Evolutionary conservation across 2,797 vertebrate species (phyloP), one percentile per base, ranked within the genome.

Genomic region (Sebastiscus tertius): DNA sequence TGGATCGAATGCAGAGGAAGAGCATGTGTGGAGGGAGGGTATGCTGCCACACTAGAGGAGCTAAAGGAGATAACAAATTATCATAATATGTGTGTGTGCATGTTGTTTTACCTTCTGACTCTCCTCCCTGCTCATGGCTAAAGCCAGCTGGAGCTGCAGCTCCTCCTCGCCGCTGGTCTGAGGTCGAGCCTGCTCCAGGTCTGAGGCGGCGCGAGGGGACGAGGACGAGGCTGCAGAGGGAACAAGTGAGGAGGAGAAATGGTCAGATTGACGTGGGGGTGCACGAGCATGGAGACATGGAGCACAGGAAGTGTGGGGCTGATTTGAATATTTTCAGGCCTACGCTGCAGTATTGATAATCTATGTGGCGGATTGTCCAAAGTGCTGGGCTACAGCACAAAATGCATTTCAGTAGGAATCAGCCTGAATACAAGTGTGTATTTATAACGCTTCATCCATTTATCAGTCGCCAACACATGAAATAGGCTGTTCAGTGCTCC

Each of bases 91-190:
- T 16, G 18, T 52, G 24, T 55, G 52, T 22, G 55, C 61, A 34
- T 75, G 66, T 46, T 46, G 39, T 78, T 75, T 84, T 93, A 98
- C 97, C 97, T 98, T 98, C 85, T 97, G 97, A 1, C 96, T 97
- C 89, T 98, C 98, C 93, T 98, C 97, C 0, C 97, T 95, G 91
- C 98, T 99, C 98, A 99, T 99, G 83, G 98, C 98, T 84, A 99
- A 88, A 0, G 98, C 98, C 75, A 99, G 94, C 94, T 98, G 98
- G 59, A 99, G 91, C 94, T 99, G 98, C 39, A 99, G 95, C 84
- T 99, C 98, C 92, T 99, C 98, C 87, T 99, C 98, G 1, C 98
- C 98, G 0, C 96, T 97, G 0, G 98, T 99, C 94, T 99, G 98
- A 3, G 98, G 98, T 54, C 98, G 96, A 0, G 97, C 97, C 89